These are phyloP conservation scores for Automeris io DNA, from an alignment of 2,888 invertebrate genomes.

Conservation along the genomic window DNA sequence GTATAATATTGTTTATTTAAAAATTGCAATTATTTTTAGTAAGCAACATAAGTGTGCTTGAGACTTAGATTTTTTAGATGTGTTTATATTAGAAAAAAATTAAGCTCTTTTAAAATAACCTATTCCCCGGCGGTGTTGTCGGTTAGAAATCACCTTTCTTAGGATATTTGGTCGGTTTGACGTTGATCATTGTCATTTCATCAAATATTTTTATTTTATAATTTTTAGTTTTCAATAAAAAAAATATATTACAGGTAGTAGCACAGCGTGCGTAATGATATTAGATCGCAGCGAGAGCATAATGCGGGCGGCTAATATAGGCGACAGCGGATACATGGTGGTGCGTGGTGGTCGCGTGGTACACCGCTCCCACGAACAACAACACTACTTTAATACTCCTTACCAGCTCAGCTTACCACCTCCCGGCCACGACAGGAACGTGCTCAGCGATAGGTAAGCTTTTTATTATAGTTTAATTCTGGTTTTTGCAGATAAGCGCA, in stretches of 20 bases:
- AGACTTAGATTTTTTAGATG: no score
- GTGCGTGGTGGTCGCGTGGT: constrained; percentile 91
- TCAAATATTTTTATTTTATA: background rate
- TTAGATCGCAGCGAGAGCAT: constrained; percentile 92
- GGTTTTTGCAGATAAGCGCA: no score
- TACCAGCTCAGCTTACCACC: constrained; percentile 97
- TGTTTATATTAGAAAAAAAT: no score
- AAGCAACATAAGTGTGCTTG: no score
- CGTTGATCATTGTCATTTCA: no score
- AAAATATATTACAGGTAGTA: constrained; percentile 84
- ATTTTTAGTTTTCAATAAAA: background rate
- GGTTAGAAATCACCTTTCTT: no score
- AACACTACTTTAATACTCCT: constrained; percentile 99
- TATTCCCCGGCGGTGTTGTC: no score
- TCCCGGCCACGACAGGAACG: constrained; percentile 90
- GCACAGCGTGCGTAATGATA: constrained; percentile 97
- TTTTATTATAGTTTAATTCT: constrained; percentile 7
- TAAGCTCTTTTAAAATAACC: no score
- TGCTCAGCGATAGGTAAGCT: constrained; percentile 89
- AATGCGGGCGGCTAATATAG: constrained; percentile 97
- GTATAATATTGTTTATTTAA: no score
- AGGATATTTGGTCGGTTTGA: no score
- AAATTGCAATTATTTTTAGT: no score
- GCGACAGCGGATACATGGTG: constrained; percentile 98
- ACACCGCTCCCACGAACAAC: constrained; percentile 96